phyloP scores from a whole-genome alignment of 1,140 invertebrate species.

The Drusus annulatus region DNA sequence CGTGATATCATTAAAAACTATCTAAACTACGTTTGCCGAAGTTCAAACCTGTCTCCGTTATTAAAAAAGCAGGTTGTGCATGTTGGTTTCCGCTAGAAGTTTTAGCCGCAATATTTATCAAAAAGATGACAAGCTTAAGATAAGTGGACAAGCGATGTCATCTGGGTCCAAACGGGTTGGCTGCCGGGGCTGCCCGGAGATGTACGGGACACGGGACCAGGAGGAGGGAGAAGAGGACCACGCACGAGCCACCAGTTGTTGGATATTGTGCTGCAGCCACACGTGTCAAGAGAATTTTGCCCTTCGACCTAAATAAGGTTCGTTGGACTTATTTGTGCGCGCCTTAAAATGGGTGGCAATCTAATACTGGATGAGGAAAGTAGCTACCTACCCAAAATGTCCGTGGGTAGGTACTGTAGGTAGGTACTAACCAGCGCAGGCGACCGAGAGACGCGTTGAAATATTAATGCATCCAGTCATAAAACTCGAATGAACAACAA shows the following conservation, averaged over 20 bases:
- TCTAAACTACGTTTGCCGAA: too few relatives aligned
- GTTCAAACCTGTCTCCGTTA: too few relatives aligned
- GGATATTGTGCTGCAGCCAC: slow-evolving; percentile 25
- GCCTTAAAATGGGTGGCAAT: slow-evolving; percentile 54
- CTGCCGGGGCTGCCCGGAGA: neutral
- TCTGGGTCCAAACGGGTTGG: neutral
- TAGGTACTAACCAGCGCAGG: neutral
- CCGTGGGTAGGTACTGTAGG: slow-evolving; percentile 3
- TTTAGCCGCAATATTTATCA: too few relatives aligned
- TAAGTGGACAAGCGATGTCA: too few relatives aligned
- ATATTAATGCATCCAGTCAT: slow-evolving; percentile 33
- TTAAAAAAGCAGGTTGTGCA: too few relatives aligned
- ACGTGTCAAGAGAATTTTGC: slow-evolving; percentile 51
- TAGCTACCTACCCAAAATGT: neutral
- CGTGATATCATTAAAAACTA: too few relatives aligned
- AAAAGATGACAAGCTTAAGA: too few relatives aligned
- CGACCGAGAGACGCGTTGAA: slow-evolving; percentile 30
- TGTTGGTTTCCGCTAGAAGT: too few relatives aligned
- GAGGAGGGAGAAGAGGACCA: neutral
- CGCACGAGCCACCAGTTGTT: slow-evolving; percentile 14
- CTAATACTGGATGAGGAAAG: slow-evolving; percentile 48
- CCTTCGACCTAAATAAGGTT: slow-evolving; percentile 57
- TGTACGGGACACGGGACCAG: neutral
- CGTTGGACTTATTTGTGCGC: slow-evolving; percentile 58
- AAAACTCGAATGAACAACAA: slow-evolving; percentile 37